phyloP scores from a whole-genome alignment of 2,888 invertebrate genomes.

The Drosophila meridiana region DNA sequence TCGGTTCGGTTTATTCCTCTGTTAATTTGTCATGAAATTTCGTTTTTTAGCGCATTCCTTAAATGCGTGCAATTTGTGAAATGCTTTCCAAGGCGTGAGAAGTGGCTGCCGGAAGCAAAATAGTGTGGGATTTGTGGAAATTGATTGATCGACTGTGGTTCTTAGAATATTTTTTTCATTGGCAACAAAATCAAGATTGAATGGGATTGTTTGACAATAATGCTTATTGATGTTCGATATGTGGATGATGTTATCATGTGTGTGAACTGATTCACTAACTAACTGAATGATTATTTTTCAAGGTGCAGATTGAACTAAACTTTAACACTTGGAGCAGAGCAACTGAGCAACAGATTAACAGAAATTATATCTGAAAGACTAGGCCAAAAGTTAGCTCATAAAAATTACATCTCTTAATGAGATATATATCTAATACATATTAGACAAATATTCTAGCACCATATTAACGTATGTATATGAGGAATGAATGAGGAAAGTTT shows the following conservation, averaged over 20 bases:
- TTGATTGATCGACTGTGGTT: constrained; percentile 1
- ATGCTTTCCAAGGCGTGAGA: constrained; percentile 18
- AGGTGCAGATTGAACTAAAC: no score
- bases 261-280: neutral
- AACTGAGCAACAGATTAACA: no score
- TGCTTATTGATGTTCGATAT: neutral
- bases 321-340: no score
- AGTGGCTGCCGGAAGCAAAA: neutral
- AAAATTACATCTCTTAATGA: no score
- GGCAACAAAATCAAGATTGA: neutral
- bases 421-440: no score
- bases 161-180: neutral
- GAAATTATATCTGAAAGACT: no score
- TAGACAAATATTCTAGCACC: no score
- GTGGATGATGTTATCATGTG: neutral
- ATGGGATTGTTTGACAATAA: neutral
- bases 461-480: no score
- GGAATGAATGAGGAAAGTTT: no score
- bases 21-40: constrained; percentile 78
- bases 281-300: no score
- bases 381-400: no score
- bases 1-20: constrained; percentile 37
- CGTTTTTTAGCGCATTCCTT: constrained; percentile 61
- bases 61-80: constrained; percentile 47
- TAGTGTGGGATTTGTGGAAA: neutral